Conservation (phyloP, 2,113 vertebrate genomes). For the Rhadina sibilatrix region DNA sequence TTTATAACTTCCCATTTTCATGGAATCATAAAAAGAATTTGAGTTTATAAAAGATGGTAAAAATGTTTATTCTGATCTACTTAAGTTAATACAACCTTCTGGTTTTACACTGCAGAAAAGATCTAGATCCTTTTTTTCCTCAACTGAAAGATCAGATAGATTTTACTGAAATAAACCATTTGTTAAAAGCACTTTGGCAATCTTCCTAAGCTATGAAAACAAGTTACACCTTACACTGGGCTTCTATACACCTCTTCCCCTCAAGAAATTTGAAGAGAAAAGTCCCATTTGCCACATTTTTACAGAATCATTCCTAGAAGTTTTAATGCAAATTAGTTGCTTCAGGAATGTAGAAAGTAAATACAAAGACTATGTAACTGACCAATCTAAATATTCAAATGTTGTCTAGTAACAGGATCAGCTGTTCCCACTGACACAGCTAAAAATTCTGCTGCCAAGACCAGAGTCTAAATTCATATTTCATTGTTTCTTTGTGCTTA, state of each 20-base stretch:
- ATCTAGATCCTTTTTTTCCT: neutral
- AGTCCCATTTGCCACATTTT: neutral
- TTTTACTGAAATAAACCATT: neutral
- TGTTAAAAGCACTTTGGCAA: neutral
- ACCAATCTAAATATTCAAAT: neutral
- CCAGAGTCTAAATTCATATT: neutral
- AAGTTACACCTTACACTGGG: neutral
- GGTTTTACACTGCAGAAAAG: neutral
- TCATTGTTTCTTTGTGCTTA: neutral
- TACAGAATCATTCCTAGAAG: neutral
- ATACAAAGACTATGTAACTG: neutral
- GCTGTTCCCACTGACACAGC: neutral
- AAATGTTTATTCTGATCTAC: neutral
- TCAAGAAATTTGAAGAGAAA: neutral
- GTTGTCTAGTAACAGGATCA: neutral
- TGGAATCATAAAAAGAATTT: neutral
- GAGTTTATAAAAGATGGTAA: neutral
- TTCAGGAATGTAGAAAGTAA: neutral
- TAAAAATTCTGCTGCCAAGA: neutral
- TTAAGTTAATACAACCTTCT: neutral
- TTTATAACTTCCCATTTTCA: neutral
- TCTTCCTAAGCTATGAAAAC: neutral
- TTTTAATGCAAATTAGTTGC: neutral
- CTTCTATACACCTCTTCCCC: neutral
- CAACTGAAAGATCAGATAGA: neutral